Evolutionary conservation across 64 coral and sea anemone species (phyloP), one percentile per base, ranked within the genome.

Genomic region (Hydrozoanthus tunicans): DNA sequence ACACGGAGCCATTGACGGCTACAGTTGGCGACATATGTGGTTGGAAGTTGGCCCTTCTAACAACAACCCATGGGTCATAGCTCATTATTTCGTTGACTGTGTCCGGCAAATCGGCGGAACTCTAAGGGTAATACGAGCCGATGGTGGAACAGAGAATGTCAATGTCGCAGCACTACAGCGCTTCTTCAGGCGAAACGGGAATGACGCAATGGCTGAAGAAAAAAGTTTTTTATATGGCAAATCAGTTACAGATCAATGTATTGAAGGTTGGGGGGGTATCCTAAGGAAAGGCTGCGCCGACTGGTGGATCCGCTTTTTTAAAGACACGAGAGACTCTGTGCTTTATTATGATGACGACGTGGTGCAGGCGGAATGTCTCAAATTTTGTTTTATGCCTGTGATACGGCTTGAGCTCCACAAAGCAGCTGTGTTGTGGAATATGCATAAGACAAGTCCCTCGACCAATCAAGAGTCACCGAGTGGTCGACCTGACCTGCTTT

Each of bases 121-220:
- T 71, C 54, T 79, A 57, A 82, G 57, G 64, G 67, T 92, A 83
- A 79, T 83, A 81, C 60, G 90, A 24, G 65, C 51, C 1, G 79
- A 92, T 64, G 17, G 68, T 53, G 90, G 90, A 71, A 92, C 90
- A 92, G 90, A 91, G 53, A 92, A 92, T 92, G 90, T 71, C 24
- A n/a, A 73, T 71, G 79, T 92, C 62, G 79, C 79, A 72, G 65
- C 56, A 68, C n/a, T 92, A 57, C 90, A 92, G 64, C 70, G 81
- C 56, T 92, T 92, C 54, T 72, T 83, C 7, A 7, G 64, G 54
- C 32, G 32, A 43, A 43, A 43, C 32, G 32, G 32, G 32, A 43
- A 43, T 43, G 32, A 43, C 32, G 32, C 24, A 66, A 54, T 86
- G 60, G 67, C 67, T 61, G 69, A 53, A 73, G 17, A 59, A 72